Base-by-base conservation (phyloP, 2,888 invertebrate species). In the Dolomedes plantarius region DNA sequence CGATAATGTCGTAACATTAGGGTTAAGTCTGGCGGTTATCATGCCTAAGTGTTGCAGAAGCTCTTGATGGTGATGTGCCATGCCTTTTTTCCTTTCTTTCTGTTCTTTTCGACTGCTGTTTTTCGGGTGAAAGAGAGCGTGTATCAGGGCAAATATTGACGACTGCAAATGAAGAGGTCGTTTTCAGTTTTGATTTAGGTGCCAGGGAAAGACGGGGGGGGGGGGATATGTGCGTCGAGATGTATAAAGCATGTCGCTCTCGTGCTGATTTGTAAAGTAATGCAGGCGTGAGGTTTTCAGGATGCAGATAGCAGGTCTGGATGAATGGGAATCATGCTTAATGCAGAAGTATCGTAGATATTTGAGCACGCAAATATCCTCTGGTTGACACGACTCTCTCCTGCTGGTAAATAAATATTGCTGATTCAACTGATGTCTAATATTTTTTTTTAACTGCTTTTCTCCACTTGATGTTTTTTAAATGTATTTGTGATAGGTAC, bases 1-100 rank as follows among this genome's bases (percentile, higher is more conserved):
- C 81, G 81, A 75, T 81, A 81, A 81, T 81, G 81, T 69, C 62
- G 62, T 67, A 81, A 74, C 81, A 81, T 81, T 81, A 81, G 68
- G 74, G 74, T 81, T 81, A 81, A 81, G 81, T 81, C 81, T 11
- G 39, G 68, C 69, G 74, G 81, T 81, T 81, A 81, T 81, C 81
- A 74, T 39, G 62, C 62, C 27, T 39, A 72, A 72, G 79, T 72
- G 64, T 65, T 72, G 64, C 31, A 31, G 16, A 23, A 29, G 31
- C 13, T 31, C 39, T 67, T 79, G 79, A 79, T 79, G 79, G 73
- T 80, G 80, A 80, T 80, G 73, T 67, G 72, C 32, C 50, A 80
- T 80, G 50, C 73, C 39, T 41, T 31, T 27, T 46, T 19, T 32
- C 6, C 16, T 31, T 16, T n/a, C n/a, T n/a, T n/a, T n/a, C n/a